These are phyloP conservation scores for Ammodytes dubius DNA, from an alignment of 2,113 vertebrate species.

Conservation along the genomic window DNA sequence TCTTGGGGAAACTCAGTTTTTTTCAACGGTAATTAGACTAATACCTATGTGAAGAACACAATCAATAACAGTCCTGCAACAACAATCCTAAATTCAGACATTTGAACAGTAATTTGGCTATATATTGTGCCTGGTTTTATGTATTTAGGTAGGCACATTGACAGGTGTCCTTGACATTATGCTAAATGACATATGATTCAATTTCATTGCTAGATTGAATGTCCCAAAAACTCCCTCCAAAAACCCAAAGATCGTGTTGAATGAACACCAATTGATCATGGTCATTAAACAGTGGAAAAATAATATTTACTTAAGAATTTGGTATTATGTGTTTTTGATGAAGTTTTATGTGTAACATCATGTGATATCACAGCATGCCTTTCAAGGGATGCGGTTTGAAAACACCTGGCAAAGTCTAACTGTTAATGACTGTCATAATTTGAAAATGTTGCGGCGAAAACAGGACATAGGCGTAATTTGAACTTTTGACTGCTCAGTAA, in stretches of 20 bases:
- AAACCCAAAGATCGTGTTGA: neutral
- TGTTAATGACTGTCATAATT: neutral
- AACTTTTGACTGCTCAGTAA: conserved; percentile 4
- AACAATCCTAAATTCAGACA: neutral
- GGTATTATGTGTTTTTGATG: neutral
- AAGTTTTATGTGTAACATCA: neutral
- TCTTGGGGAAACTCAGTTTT: neutral
- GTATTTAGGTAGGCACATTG: neutral
- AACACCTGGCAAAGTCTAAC: neutral
- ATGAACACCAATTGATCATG: neutral
- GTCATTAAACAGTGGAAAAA: neutral
- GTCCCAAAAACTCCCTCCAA: neutral
- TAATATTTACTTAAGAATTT: neutral
- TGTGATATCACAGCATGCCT: neutral
- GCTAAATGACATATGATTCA: neutral
- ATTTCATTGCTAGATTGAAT: neutral
- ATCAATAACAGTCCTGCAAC: neutral
- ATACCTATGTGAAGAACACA: neutral
- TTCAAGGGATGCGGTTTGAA: neutral
- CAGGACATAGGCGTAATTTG: neutral
- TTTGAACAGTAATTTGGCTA: conserved; percentile 21
- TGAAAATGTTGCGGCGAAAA: neutral
- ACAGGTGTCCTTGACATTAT: neutral
- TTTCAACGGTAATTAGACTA: neutral
- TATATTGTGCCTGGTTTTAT: neutral